These are phyloP conservation scores for Timema podura DNA, from an alignment of 2,888 invertebrate species.

Conservation along the genomic window DNA sequence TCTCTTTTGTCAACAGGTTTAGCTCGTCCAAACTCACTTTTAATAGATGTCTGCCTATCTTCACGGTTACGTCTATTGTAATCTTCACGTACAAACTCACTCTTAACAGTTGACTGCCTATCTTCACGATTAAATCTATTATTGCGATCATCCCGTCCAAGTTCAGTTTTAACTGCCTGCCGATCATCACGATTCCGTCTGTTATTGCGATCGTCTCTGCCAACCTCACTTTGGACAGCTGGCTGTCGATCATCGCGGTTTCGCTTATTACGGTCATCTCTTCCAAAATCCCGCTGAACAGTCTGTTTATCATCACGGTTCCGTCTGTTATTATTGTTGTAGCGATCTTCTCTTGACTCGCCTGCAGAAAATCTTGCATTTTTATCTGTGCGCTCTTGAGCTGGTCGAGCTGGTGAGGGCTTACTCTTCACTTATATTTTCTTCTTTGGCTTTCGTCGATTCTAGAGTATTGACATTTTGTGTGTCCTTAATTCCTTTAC, in stretches of 20 bases:
- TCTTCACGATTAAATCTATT: too few species aligned
- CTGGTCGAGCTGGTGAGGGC: too few species aligned
- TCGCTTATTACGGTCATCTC: too few species aligned
- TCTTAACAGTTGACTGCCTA: too few species aligned
- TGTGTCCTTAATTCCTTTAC: conserved; percentile 62
- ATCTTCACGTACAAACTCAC: too few species aligned
- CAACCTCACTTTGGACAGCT: background rate
- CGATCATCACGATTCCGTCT: conserved; percentile 5
- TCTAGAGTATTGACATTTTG: conserved; percentile 61
- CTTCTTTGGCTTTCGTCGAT: conserved; percentile 37
- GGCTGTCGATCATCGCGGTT: background rate
- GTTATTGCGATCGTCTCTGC: background rate
- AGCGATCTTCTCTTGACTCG: conserved; percentile 68
- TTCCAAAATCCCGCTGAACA: too few species aligned
- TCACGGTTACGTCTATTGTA: too few species aligned
- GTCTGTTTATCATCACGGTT: background rate
- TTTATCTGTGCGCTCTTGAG: too few species aligned
- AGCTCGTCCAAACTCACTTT: conserved; percentile 50
- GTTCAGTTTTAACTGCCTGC: too few species aligned
- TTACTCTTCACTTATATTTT: too few species aligned
- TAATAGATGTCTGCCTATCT: too few species aligned
- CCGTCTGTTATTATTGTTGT: conserved; percentile 46
- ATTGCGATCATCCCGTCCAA: too few species aligned
- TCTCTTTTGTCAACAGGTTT: conserved; percentile 93
- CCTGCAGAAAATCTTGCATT: conserved; percentile 44